phyloP scores from a whole-genome alignment of 2,797 vertebrate genomes.

The Gouania willdenowi region DNA sequence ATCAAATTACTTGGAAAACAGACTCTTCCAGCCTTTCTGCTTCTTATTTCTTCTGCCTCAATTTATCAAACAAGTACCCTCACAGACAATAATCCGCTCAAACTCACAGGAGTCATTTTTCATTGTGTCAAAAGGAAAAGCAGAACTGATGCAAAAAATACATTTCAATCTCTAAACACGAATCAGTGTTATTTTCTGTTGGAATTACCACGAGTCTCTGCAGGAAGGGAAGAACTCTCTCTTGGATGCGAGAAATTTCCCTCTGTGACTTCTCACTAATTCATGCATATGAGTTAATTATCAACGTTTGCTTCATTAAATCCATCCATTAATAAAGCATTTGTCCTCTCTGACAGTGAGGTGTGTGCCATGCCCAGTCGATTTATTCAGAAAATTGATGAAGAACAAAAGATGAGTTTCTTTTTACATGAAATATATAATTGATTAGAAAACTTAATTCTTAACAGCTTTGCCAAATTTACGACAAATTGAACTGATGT shows the following conservation, averaged over 20 bases:
- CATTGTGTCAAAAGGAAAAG: background rate
- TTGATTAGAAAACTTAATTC: too few species aligned
- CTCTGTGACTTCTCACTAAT: conserved; percentile 12
- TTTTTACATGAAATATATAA: too few species aligned
- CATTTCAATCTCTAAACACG: background rate
- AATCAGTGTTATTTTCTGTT: background rate
- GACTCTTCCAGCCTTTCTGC: too few species aligned
- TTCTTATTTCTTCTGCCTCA: too few species aligned
- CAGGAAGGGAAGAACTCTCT: background rate
- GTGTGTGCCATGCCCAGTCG: conserved; percentile 9
- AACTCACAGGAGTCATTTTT: too few species aligned
- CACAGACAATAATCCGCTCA: too few species aligned
- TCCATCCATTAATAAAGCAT: conserved; percentile 5
- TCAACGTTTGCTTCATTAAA: conserved; percentile 23
- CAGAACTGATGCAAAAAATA: background rate
- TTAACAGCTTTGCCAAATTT: too few species aligned
- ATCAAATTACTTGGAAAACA: too few species aligned
- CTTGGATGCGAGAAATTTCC: conserved; percentile 5
- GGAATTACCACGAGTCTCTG: background rate
- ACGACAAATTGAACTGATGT: too few species aligned
- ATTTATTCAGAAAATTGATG: conserved; percentile 4
- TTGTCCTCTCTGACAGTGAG: conserved; percentile 3
- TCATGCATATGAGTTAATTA: conserved; percentile 20
- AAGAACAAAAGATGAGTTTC: conserved; percentile 1
- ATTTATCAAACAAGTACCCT: too few species aligned